phyloP scores from a whole-genome alignment of 2,797 vertebrate species.

The Macropus fuliginosus region DNA sequence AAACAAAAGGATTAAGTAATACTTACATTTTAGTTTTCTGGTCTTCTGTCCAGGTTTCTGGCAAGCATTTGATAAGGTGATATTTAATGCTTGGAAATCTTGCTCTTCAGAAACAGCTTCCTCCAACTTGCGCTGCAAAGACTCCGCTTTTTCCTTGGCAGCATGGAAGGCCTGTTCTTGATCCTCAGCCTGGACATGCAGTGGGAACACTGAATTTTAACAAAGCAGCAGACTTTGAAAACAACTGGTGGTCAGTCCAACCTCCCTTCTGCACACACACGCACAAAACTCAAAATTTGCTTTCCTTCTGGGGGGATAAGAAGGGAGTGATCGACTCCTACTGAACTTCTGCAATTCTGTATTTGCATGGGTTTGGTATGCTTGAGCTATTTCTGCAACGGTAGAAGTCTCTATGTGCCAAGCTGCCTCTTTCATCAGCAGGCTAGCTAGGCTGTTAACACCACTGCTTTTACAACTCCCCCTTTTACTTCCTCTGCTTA shows the following conservation, averaged over 20 bases:
- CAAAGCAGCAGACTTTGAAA: conserved; percentile 5
- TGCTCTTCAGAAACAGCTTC: conserved; percentile 79
- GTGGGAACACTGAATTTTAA: background rate
- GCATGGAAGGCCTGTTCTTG: conserved; percentile 64
- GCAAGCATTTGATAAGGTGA: conserved; percentile 63
- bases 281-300: conserved; percentile 80
- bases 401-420: conserved; percentile 69
- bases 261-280: conserved; percentile 11
- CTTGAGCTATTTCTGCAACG: conserved; percentile 75
- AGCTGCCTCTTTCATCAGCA: conserved; percentile 81
- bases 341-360: conserved; percentile 83
- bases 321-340: conserved; percentile 81
- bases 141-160: conserved; percentile 56
- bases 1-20: conserved; percentile 5
- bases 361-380: conserved; percentile 74
- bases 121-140: conserved; percentile 77
- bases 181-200: conserved; percentile 70
- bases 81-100: conserved; percentile 75
- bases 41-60: conserved; percentile 74
- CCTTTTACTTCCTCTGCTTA: conserved; percentile 82
- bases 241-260: background rate
- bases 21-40: conserved; percentile 84
- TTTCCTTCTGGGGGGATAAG: conserved; percentile 77
- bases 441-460: conserved; percentile 81
- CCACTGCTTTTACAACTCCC: conserved; percentile 75